phyloP scores from a whole-genome alignment of 2,888 invertebrate genomes.

The Esperia sulphurella region DNA sequence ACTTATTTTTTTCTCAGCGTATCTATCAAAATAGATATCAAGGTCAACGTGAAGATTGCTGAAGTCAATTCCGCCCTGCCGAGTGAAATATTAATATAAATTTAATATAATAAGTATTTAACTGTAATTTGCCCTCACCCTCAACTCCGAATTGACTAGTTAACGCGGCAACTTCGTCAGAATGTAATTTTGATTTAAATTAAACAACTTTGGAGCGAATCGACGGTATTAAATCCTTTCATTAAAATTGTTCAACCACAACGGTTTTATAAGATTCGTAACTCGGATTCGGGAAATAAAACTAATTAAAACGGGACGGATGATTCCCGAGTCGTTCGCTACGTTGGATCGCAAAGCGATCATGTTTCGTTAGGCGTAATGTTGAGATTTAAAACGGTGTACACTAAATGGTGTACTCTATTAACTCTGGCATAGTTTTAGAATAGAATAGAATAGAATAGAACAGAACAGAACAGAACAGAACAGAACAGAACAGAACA shows the following conservation, averaged over 20 bases:
- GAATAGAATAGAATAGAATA: too few relatives aligned
- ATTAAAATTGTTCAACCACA: slow-evolving; percentile 68
- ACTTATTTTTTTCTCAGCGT: too few relatives aligned
- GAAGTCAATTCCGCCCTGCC: neutral
- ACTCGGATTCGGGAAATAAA: slow-evolving; percentile 60
- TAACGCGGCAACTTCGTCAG: slow-evolving; percentile 32
- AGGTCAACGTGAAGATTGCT: too few relatives aligned
- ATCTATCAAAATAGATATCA: too few relatives aligned
- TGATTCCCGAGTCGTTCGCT: slow-evolving; percentile 10
- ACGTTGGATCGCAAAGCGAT: neutral
- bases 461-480: too few relatives aligned
- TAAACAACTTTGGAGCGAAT: slow-evolving; percentile 49
- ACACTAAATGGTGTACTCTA: too few relatives aligned
- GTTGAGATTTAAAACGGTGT: neutral
- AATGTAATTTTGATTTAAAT: slow-evolving; percentile 46
- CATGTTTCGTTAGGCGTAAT: neutral
- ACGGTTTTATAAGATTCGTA: slow-evolving; percentile 54
- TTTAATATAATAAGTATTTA: neutral
- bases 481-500: too few relatives aligned
- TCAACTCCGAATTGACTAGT: slow-evolving; percentile 18
- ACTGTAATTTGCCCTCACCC: slow-evolving; percentile 8
- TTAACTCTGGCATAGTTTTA: too few relatives aligned
- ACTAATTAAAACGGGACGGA: slow-evolving; percentile 58
- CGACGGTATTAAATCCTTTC: slow-evolving; percentile 52
- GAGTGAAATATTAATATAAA: neutral